Percentiles rank a stretch among this genome's conserved stretches.
Conservation (phyloP, 2,113 vertebrate genomes). For the Zosterops pallidus region DNA sequence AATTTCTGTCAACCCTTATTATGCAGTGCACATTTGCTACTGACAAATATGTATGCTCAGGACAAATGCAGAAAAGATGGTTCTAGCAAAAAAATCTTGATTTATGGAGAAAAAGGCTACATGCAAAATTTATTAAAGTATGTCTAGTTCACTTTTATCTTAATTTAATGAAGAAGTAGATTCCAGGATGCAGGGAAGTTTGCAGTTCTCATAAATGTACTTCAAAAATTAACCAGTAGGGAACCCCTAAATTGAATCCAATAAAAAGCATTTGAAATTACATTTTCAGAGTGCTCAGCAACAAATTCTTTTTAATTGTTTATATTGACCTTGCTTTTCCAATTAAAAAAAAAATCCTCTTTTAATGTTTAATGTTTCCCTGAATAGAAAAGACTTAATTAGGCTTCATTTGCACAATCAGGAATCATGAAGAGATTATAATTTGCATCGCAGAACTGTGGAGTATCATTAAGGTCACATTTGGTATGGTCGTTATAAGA, state of each 20-base stretch:
- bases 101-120: neutral
- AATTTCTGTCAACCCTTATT: neutral
- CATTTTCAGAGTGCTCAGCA: neutral
- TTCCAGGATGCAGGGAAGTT: neutral
- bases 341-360: conserved; percentile 10
- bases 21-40: neutral
- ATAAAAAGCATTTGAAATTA: conserved; percentile 21
- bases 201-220: neutral
- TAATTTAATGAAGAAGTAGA: neutral
- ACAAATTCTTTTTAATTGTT: conserved; percentile 43
- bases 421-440: conserved; percentile 49
- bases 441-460: conserved; percentile 52
- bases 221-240: conserved; percentile 18
- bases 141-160: neutral
- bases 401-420: conserved; percentile 30
- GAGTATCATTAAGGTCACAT: neutral
- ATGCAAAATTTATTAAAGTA: neutral
- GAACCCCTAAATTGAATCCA: neutral
- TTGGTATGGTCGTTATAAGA: neutral
- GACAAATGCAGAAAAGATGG: neutral
- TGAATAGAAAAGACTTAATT: conserved; percentile 56
- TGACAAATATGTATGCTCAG: neutral
- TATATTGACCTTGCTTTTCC: conserved; percentile 43
- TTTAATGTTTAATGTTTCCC: conserved; percentile 5
- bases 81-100: fast-evolving